Evolutionary conservation across 2,113 vertebrate genomes (phyloP).

Genomic region (Tragelaphus imberbis): DNA sequence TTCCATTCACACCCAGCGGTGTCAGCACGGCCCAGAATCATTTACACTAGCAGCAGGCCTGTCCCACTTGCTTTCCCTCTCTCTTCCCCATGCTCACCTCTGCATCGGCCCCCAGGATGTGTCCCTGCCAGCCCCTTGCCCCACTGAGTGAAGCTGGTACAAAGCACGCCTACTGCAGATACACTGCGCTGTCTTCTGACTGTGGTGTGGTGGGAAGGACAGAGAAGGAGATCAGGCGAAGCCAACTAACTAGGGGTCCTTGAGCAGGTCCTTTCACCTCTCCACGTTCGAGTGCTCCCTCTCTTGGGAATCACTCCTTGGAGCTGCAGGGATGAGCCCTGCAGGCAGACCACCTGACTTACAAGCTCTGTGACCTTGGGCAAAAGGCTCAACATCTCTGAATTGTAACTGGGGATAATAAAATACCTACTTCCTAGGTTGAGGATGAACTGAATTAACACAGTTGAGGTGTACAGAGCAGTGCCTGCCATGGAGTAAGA

Average conservation of each 20-base stretch:
- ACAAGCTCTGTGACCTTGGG: not conserved
- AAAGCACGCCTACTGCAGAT: not conserved
- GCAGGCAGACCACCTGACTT: not conserved
- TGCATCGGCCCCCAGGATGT: not conserved
- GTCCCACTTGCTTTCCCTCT: not conserved
- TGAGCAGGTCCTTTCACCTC: not conserved
- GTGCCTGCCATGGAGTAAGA: not conserved
- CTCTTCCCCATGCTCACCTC: not conserved
- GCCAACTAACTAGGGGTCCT: not conserved
- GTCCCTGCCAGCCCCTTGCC: not conserved
- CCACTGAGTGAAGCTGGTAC: not conserved
- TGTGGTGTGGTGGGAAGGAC: not conserved
- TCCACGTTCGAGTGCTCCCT: not conserved
- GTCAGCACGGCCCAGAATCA: not conserved
- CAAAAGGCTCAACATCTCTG: not conserved
- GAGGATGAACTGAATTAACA: not conserved
- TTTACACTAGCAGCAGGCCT: not conserved
- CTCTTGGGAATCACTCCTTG: not conserved
- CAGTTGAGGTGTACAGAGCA: too few relatives aligned
- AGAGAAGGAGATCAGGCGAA: not conserved
- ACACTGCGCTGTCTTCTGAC: rapidly evolving
- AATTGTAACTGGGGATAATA: not conserved
- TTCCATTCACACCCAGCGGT: not conserved
- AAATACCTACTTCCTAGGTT: not conserved
- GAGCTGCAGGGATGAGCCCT: not conserved